Percentiles rank a stretch among this genome's conserved stretches.
phyloP scores from a whole-genome alignment of 2,797 vertebrate species.

The Notamacropus eugenii region DNA sequence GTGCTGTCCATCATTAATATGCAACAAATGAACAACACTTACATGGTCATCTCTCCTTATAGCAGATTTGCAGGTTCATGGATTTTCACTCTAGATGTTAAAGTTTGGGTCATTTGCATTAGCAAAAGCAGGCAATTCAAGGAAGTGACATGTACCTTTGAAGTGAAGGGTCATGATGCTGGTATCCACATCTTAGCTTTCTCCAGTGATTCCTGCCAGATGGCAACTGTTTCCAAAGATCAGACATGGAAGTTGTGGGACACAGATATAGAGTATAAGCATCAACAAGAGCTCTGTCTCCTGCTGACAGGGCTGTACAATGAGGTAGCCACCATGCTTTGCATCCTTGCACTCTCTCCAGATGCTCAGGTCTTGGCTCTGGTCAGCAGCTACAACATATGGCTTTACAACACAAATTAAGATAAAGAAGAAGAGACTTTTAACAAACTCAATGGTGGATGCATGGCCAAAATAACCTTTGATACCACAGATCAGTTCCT shows the following conservation, averaged over 20 bases:
- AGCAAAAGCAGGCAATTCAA: conserved; percentile 93
- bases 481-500: conserved; percentile 91
- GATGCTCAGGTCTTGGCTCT: conserved; percentile 91
- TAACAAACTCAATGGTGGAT: conserved; percentile 84
- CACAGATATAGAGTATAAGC: conserved; percentile 95
- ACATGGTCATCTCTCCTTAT: conserved; percentile 92
- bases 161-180: conserved; percentile 94
- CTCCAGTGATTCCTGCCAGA: conserved; percentile 95
- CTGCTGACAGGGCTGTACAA: conserved; percentile 90
- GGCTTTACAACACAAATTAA: conserved; percentile 86
- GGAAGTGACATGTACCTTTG: conserved; percentile 93
- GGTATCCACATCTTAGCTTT: conserved; percentile 93
- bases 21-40: conserved; percentile 95
- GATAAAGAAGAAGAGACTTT: conserved; percentile 92
- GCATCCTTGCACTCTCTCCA: conserved; percentile 90
- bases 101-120: conserved; percentile 98
- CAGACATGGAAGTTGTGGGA: conserved; percentile 98
- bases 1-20: conserved; percentile 94
- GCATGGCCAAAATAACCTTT: conserved; percentile 90
- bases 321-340: conserved; percentile 82
- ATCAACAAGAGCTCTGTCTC: conserved; percentile 96
- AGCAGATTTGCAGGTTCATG: conserved; percentile 97
- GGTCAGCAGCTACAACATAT: conserved; percentile 86
- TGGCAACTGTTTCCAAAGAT: conserved; percentile 95
- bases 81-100: conserved; percentile 96